Evolutionary conservation across 2,888 invertebrate genomes (phyloP).

Genomic region (Euzophera pinguis): DNA sequence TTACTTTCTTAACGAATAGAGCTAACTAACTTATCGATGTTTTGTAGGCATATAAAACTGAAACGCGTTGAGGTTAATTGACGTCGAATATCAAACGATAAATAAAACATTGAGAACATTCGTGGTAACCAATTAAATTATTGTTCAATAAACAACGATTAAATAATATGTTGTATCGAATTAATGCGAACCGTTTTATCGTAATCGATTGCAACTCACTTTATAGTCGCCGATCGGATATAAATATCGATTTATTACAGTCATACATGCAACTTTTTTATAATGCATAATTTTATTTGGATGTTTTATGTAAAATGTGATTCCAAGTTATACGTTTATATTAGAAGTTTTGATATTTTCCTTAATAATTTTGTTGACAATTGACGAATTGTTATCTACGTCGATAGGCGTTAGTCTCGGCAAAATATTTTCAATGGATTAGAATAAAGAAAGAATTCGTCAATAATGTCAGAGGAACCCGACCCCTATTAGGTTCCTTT

Average conservation of each 20-base stretch:
- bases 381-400: too few relatives aligned
- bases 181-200: slow-evolving; percentile 6
- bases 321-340: too few relatives aligned
- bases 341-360: too few relatives aligned
- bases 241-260: slow-evolving; percentile 4
- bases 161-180: slow-evolving; percentile 8
- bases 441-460: too few relatives aligned
- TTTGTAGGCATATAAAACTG: neutral
- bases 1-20: too few relatives aligned
- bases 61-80: neutral
- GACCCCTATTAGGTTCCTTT: too few relatives aligned
- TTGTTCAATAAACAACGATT: slow-evolving; percentile 10
- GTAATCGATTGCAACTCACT: slow-evolving; percentile 7
- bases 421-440: too few relatives aligned
- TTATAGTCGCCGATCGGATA: slow-evolving; percentile 8
- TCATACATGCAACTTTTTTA: slow-evolving; percentile 3
- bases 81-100: slow-evolving; percentile 1
- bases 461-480: too few relatives aligned
- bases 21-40: neutral
- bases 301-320: neutral
- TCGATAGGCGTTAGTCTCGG: too few relatives aligned
- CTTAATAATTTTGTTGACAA: too few relatives aligned
- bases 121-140: slow-evolving; percentile 9
- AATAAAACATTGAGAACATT: slow-evolving; percentile 5
- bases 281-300: neutral